phyloP scores from a whole-genome alignment of 2,888 invertebrate species.

The Sylvicola cinctus region DNA sequence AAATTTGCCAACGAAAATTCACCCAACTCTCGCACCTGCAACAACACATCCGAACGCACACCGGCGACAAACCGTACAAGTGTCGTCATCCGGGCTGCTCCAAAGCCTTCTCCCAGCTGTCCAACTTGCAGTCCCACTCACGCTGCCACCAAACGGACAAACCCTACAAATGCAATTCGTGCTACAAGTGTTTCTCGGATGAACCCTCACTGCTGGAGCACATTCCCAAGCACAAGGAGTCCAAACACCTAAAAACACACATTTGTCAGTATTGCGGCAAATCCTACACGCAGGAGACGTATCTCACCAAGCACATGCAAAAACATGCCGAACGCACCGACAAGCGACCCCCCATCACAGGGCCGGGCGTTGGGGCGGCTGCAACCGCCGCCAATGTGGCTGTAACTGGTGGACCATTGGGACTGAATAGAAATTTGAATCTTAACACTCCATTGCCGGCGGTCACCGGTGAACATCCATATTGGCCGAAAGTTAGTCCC shows the following conservation, averaged over 20 bases:
- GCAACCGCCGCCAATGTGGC: not conserved
- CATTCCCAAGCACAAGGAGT: slow-evolving; percentile 99
- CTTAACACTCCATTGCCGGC: slow-evolving; percentile 20
- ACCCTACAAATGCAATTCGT: slow-evolving; percentile 99
- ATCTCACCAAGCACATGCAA: slow-evolving; percentile 98
- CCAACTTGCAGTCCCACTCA: slow-evolving; percentile 97
- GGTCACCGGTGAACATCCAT: slow-evolving; percentile 39
- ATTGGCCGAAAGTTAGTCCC: slow-evolving; percentile 76
- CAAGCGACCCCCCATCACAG: slow-evolving; percentile 67
- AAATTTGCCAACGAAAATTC: slow-evolving; percentile 95
- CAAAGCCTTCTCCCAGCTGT: slow-evolving; percentile 97
- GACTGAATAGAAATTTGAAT: slow-evolving; percentile 11
- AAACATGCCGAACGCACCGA: slow-evolving; percentile 90
- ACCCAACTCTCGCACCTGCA: slow-evolving; percentile 98
- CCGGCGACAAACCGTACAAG: slow-evolving; percentile 97
- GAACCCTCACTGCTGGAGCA: slow-evolving; percentile 94
- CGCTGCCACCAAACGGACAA: slow-evolving; percentile 99
- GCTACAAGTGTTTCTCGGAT: slow-evolving; percentile 98
- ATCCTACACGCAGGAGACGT: slow-evolving; percentile 98
- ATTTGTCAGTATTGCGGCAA: slow-evolving; percentile 99
- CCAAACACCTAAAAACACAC: slow-evolving; percentile 97
- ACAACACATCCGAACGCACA: slow-evolving; percentile 98
- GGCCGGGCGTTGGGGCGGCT: slow-evolving; percentile 11
- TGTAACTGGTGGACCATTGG: slow-evolving; percentile 6
- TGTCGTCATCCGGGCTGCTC: slow-evolving; percentile 94